Evolutionary conservation across 2,797 vertebrate species (phyloP).

Genomic region (Pristis pectinata): DNA sequence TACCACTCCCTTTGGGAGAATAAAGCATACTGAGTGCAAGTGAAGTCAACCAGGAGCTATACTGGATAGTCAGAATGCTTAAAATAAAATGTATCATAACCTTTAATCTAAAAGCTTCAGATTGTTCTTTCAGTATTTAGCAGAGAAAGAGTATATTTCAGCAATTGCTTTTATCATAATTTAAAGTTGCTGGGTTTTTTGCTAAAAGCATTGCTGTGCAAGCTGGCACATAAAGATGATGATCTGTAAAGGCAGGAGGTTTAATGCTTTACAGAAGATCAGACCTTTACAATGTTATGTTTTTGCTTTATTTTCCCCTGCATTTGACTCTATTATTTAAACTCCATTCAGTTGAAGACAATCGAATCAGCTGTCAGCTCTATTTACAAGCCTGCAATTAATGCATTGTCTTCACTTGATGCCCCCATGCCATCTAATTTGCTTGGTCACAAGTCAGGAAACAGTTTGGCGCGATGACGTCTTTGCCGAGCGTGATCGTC

Average conservation of each 20-base stretch:
- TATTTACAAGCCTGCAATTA: constrained; percentile 37
- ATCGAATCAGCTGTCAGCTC: constrained; percentile 32
- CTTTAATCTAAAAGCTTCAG: constrained; percentile 36
- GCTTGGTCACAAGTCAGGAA: constrained; percentile 29
- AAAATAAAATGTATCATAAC: background rate
- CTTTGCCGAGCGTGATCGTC: constrained; percentile 26
- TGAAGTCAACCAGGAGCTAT: constrained; percentile 44
- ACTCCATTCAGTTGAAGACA: constrained; percentile 28
- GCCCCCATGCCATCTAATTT: constrained; percentile 38
- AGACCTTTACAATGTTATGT: background rate
- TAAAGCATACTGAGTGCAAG: constrained; percentile 44
- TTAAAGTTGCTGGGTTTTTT: background rate
- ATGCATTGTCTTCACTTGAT: constrained; percentile 31
- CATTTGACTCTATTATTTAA: constrained; percentile 32
- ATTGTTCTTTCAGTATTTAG: constrained; percentile 19
- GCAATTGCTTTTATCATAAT: constrained; percentile 21
- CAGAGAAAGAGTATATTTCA: background rate
- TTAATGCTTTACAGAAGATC: background rate
- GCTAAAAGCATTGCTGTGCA: background rate
- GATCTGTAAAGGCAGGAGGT: background rate
- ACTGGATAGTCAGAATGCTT: constrained; percentile 45
- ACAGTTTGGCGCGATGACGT: constrained; percentile 31
- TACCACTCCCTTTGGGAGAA: constrained; percentile 50
- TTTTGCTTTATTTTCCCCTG: constrained; percentile 19
- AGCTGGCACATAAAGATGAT: too few species aligned